phyloP scores from a whole-genome alignment of 2,888 invertebrate genomes.

The Rhopalosiphum nymphaeae region DNA sequence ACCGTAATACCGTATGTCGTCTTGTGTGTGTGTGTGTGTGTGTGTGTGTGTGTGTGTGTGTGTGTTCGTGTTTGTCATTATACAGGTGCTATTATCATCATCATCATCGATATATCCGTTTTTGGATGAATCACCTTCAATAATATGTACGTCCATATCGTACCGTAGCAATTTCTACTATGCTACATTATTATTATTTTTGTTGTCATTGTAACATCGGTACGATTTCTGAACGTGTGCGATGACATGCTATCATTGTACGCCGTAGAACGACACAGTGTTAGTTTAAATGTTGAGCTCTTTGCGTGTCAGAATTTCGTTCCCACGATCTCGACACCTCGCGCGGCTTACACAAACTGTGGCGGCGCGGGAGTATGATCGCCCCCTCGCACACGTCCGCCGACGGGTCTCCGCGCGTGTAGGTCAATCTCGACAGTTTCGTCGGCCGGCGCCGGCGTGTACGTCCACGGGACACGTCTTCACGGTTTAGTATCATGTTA shows the following conservation, averaged over 20 bases:
- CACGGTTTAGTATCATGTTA: background rate
- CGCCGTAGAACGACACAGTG: background rate
- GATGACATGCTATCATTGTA: background rate
- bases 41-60: background rate
- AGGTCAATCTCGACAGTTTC: background rate
- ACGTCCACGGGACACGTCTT: background rate
- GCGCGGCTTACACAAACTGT: background rate
- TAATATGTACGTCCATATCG: too few species aligned
- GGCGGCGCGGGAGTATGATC: background rate
- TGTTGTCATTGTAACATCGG: background rate
- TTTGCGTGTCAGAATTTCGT: background rate
- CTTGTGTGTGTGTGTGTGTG: too few species aligned
- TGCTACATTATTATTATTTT: background rate
- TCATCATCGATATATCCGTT: background rate
- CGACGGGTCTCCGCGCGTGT: background rate
- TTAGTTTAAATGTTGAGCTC: background rate
- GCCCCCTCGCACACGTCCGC: background rate
- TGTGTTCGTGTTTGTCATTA: background rate
- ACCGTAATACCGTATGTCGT: too few species aligned
- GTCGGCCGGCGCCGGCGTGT: background rate
- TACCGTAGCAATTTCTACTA: background rate
- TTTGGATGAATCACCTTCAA: background rate
- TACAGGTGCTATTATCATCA: too few species aligned
- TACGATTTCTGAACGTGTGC: background rate
- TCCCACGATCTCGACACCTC: background rate